A percentile compares a stretch with the other conserved stretches of the same genome.
phyloP scores from a whole-genome alignment of 1,140 invertebrate species.

The Bombus confusus region DNA sequence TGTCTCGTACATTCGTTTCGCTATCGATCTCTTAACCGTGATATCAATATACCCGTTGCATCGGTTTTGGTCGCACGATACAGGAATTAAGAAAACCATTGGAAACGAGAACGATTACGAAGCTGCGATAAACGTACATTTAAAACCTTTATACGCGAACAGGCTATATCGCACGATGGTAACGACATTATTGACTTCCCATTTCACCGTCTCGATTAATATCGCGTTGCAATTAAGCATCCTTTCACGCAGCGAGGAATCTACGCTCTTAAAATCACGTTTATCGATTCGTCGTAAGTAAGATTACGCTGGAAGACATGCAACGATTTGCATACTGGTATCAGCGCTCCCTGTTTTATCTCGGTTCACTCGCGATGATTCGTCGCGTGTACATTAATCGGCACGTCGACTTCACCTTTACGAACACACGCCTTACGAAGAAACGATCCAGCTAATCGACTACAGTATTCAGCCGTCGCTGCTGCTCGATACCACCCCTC shows the following conservation, averaged over 20 bases:
- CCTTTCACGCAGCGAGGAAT: not conserved
- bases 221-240: too few species aligned
- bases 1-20: too few species aligned
- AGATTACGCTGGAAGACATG: not conserved
- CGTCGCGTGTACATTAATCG: slow-evolving; percentile 14
- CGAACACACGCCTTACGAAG: not conserved
- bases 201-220: not conserved
- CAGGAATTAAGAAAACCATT: not conserved
- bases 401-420: not conserved
- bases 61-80: too few species aligned
- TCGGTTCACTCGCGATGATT: not conserved
- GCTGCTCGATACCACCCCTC: not conserved
- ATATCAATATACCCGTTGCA: too few species aligned
- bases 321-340: slow-evolving; percentile 16
- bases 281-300: not conserved
- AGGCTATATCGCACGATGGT: not conserved
- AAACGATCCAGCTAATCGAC: not conserved
- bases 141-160: too few species aligned
- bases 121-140: not conserved
- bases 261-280: not conserved
- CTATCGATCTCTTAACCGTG: too few species aligned
- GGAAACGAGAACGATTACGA: not conserved
- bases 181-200: not conserved
- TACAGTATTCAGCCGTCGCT: not conserved
- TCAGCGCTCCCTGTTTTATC: not conserved